phyloP scores from a whole-genome alignment of 2,888 invertebrate species.

The Allophyes oxyacanthae region DNA sequence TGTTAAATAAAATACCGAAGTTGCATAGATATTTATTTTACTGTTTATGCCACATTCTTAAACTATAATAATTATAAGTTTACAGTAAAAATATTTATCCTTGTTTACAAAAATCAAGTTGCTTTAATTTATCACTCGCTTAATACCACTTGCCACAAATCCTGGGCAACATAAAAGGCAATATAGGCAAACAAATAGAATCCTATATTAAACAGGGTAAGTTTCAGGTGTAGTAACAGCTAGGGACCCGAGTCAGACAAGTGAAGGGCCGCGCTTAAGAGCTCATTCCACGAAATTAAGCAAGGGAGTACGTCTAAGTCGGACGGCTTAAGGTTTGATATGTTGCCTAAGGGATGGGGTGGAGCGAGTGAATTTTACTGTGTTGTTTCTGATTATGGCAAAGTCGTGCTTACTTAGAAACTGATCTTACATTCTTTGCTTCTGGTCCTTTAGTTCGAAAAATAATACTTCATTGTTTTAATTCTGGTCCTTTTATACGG shows the following conservation, averaged over 20 bases:
- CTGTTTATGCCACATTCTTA: no score
- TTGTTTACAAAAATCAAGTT: conserved; percentile 34
- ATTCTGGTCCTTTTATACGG: no score
- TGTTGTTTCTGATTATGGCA: no score
- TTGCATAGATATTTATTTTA: no score
- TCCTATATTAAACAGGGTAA: conserved; percentile 56
- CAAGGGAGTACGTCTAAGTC: conserved; percentile 80
- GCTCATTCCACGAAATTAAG: conserved; percentile 86
- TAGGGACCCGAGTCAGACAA: conserved; percentile 69
- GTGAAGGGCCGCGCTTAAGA: conserved; percentile 78
- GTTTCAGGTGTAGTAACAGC: conserved; percentile 57
- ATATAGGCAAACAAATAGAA: conserved; percentile 54
- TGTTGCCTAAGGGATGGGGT: conserved; percentile 40
- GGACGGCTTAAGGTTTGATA: conserved; percentile 70
- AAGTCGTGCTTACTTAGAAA: no score
- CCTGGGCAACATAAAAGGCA: conserved; percentile 53
- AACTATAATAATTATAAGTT: no score
- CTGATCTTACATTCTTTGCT: no score
- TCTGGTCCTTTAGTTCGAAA: no score
- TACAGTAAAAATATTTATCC: no score
- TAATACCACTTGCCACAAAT: conserved; percentile 48
- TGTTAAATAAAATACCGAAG: no score
- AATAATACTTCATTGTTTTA: no score
- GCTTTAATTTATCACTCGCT: conserved; percentile 27
- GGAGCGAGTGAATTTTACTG: conserved; percentile 32